These are phyloP conservation scores for Myodes glareolus DNA, from an alignment of 2,113 vertebrate genomes.

Conservation along the genomic window DNA sequence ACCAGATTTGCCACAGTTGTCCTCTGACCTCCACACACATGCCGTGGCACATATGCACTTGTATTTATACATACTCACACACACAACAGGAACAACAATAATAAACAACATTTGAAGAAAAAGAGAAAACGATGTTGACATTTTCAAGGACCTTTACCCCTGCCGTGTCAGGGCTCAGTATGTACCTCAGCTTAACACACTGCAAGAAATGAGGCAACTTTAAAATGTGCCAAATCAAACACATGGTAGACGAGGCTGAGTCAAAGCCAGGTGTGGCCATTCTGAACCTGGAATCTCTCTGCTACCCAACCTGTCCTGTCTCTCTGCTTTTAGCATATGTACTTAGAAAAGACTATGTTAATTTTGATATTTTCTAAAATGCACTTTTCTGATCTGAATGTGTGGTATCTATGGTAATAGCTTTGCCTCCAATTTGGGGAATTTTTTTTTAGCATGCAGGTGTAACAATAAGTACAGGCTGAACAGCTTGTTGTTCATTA, in stretches of 20 bases:
- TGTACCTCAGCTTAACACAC: not conserved
- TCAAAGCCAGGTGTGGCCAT: not conserved
- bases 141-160: not conserved
- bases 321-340: not conserved
- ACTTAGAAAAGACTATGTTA: slow-evolving; percentile 43
- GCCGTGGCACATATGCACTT: not conserved
- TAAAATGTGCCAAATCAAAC: not conserved
- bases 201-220: not conserved
- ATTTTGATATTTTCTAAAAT: slow-evolving; percentile 65
- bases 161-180: not conserved
- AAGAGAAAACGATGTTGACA: not conserved
- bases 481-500: not conserved
- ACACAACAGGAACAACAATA: not conserved
- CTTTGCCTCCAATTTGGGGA: slow-evolving; percentile 29
- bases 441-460: slow-evolving; percentile 52
- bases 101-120: not conserved
- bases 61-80: not conserved
- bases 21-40: not conserved
- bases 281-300: not conserved
- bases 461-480: slow-evolving; percentile 35
- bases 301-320: not conserved
- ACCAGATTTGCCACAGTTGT: not conserved
- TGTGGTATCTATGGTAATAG: slow-evolving; percentile 18
- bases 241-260: not conserved
- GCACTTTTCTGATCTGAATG: slow-evolving; percentile 54